Base-by-base conservation (phyloP, 2,888 invertebrate genomes). In the Heliconius charithonia region DNA sequence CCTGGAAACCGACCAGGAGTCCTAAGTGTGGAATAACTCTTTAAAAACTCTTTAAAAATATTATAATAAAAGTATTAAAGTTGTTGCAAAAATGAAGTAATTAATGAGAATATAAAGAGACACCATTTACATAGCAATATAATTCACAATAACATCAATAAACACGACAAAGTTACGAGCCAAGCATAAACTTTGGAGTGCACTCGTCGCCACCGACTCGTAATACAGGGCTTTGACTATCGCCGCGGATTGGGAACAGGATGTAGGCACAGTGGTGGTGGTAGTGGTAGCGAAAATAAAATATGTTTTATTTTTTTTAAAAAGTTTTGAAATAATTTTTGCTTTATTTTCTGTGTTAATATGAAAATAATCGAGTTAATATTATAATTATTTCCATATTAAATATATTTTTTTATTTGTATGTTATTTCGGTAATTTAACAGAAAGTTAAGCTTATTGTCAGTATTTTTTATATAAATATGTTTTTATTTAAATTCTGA, bases 241-340 rank as follows among this genome's bases (percentile, higher is more conserved):
- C 84, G 87, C 89, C 89, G 90, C 90, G 80, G 74, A 85, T 79
- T 80, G 56, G 62, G 67, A 51, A 45, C 74, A 79, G 75, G 77
- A 62, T 66, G 22, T 27, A 29, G 70, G n/a, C 79, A 80, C 37
- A 76, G 69, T 74, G 74, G 65, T 56, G 10, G n/a, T 70, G 74
- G 56, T 56, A 12, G 59, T 71, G 74, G 65, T 56, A 13, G 63
- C 27, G 25, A 25, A 69, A 45, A 41, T 32, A 25, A 41, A 41
- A 1, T 66, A 65, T 32, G 10, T 37, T 37, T 37, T 10, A 32
- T 9, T 66, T 45, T 45, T 45, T 45, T 4, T 16, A 41, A 13
- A 63, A 65, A 10, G 37, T 1, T 10, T 37, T 10, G 10, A 9
- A 1, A 37, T 9, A 37, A 10, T 37, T 37, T 32, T 37, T 37